A percentile compares a stretch with the other conserved stretches of the same genome.
phyloP scores from a whole-genome alignment of 2,797 vertebrate genomes.

The Graptemys geographica region DNA sequence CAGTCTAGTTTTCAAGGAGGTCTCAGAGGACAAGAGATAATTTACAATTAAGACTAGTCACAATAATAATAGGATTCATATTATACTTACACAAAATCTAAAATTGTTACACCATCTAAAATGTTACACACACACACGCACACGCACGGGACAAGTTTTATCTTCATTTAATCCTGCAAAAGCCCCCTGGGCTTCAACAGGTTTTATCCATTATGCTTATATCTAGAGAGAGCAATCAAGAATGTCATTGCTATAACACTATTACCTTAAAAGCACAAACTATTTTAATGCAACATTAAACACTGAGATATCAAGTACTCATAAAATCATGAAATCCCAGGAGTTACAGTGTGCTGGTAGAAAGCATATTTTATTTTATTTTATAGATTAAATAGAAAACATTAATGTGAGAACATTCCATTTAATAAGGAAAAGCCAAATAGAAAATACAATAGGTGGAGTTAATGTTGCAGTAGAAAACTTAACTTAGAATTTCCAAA shows the following conservation, averaged over 20 bases:
- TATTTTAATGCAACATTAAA: background rate
- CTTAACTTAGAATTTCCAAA: background rate
- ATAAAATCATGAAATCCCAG: background rate
- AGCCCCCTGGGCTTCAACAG: background rate
- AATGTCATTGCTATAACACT: background rate
- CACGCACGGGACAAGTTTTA: background rate
- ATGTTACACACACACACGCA: background rate
- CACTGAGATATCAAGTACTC: background rate
- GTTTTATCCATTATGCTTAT: background rate
- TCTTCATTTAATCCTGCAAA: background rate
- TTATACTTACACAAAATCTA: background rate
- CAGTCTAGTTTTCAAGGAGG: background rate
- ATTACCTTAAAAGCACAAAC: background rate
- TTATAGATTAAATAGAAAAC: background rate
- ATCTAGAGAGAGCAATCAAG: background rate
- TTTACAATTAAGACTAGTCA: background rate
- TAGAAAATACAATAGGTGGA: rapidly evolving
- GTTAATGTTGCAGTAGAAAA: background rate
- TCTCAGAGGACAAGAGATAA: background rate
- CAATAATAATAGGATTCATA: background rate
- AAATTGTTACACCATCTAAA: background rate
- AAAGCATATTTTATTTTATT: background rate
- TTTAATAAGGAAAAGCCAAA: background rate
- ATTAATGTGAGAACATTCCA: background rate
- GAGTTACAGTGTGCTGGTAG: background rate